Evolutionary conservation across 1,140 invertebrate genomes (phyloP).

Genomic region (Zaprionus gabonicus): DNA sequence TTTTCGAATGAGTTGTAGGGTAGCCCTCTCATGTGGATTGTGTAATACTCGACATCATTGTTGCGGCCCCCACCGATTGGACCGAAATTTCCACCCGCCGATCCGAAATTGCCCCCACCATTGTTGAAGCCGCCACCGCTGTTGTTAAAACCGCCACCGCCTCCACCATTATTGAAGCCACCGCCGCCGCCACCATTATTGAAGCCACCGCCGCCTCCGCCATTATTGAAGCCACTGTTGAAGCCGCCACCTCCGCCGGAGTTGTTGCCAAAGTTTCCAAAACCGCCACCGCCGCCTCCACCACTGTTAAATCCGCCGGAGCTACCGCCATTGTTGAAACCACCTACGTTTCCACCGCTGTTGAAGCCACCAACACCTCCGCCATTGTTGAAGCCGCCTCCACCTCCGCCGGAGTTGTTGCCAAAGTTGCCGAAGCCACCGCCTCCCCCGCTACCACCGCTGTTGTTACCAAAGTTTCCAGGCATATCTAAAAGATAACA

Average conservation of each 20-base stretch:
- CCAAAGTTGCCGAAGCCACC: constrained; percentile 60
- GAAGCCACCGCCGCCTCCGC: constrained; percentile 50
- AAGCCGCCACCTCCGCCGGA: constrained; percentile 46
- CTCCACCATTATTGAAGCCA: constrained; percentile 57
- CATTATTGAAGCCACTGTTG: constrained; percentile 55
- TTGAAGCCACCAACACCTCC: constrained; percentile 48
- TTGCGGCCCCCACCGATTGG: constrained; percentile 65
- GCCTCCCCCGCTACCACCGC: constrained; percentile 56
- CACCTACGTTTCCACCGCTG: constrained; percentile 48
- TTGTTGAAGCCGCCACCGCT: constrained; percentile 52
- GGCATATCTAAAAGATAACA: constrained; percentile 22
- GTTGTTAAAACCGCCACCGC: constrained; percentile 61
- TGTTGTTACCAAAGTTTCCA: constrained; percentile 55
- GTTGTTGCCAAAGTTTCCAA: constrained; percentile 65
- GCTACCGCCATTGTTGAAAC: constrained; percentile 53
- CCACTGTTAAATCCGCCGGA: constrained; percentile 62
- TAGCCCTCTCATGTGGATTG: constrained; percentile 79
- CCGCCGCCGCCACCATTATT: constrained; percentile 69
- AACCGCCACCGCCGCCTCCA: constrained; percentile 60
- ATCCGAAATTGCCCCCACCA: constrained; percentile 43
- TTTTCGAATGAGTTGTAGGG: constrained; percentile 83
- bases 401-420: constrained; percentile 47
- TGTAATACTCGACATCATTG: constrained; percentile 72
- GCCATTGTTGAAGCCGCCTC: constrained; percentile 52
- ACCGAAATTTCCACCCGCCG: constrained; percentile 56